A percentile compares a stretch with the other conserved stretches of the same genome.
These are phyloP conservation scores for Campaea margaritaria DNA, from an alignment of 2,888 invertebrate species.

Conservation along the genomic window DNA sequence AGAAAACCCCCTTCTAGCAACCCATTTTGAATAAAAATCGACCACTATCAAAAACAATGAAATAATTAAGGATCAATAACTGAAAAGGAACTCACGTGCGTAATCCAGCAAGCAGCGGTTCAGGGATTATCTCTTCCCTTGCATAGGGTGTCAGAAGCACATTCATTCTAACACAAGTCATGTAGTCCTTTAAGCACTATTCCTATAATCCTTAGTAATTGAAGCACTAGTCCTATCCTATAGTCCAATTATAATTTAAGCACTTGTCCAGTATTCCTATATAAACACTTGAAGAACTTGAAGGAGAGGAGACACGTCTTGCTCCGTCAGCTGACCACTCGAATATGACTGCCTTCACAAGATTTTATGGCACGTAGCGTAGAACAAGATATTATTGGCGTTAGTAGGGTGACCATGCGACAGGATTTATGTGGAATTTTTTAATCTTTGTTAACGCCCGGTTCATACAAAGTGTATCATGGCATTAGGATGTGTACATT, in stretches of 20 bases:
- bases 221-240: neutral
- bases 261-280: neutral
- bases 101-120: slow-evolving; percentile 52
- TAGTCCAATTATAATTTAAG: neutral
- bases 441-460: neutral
- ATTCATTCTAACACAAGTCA: slow-evolving; percentile 47
- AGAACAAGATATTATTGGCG: slow-evolving; percentile 25
- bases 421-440: neutral
- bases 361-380: slow-evolving; percentile 19
- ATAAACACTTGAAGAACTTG: slow-evolving; percentile 3
- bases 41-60: neutral
- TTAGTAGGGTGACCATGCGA: slow-evolving; percentile 10
- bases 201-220: neutral
- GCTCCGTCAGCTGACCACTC: slow-evolving; percentile 20
- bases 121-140: slow-evolving; percentile 50
- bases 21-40: too few relatives aligned
- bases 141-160: slow-evolving; percentile 54
- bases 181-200: neutral
- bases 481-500: too few relatives aligned
- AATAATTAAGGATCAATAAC: neutral
- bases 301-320: slow-evolving; percentile 25
- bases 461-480: too few relatives aligned
- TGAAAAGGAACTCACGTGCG: slow-evolving; percentile 50
- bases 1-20: too few relatives aligned
- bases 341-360: slow-evolving; percentile 26